Evolutionary conservation across 2,888 invertebrate genomes (phyloP), one percentile per base, ranked within the genome.

Genomic region (Bombyx huttoni): DNA sequence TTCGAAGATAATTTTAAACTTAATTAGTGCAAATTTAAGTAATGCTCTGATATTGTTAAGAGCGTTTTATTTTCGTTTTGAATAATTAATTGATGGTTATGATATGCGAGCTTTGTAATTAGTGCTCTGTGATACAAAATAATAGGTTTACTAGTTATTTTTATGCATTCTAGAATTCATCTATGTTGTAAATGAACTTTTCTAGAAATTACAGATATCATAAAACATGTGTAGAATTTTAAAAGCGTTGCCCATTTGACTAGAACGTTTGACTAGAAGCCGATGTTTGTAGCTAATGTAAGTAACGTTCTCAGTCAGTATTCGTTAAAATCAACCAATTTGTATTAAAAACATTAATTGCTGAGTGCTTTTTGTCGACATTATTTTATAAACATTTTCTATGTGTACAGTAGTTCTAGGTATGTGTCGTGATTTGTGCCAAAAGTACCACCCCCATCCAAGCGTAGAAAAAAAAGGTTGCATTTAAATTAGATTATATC

Each of bases 21-120:
- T 75, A 75, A 74, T 71, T 75, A 82, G 78, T 76, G 75, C 75
- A 77, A 78, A 76, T 75, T 77, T 75, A 70, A 60, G 71, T 70
- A 73, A 76, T 68, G 73, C 71, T 73, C 66, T 68, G 66, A 7
- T 40, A 40, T 1, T 7, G 40, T 40, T n/a, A 40, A 40, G 40
- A 40, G 8, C 12, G 3, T 40, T 40, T 6, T 40, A 12, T 40
- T 40, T 40, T 12, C 40, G 40, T 12, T 10, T 12, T 40, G 40
- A 10, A 3, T 40, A 2, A 40, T 10, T 40, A 10, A 40, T 10
- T 40, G 12, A 40, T 40, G 8, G 40, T 40, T 0, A 40, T 40
- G 12, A 40, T 40, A 12, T 10, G 40, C 12, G 40, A 40, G 40
- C 40, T 40, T 40, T 40, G 40, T 40, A 40, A 40, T 12, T 8